Evolutionary conservation across 2,113 vertebrate genomes (phyloP).

Genomic region (Numenius arquata): DNA sequence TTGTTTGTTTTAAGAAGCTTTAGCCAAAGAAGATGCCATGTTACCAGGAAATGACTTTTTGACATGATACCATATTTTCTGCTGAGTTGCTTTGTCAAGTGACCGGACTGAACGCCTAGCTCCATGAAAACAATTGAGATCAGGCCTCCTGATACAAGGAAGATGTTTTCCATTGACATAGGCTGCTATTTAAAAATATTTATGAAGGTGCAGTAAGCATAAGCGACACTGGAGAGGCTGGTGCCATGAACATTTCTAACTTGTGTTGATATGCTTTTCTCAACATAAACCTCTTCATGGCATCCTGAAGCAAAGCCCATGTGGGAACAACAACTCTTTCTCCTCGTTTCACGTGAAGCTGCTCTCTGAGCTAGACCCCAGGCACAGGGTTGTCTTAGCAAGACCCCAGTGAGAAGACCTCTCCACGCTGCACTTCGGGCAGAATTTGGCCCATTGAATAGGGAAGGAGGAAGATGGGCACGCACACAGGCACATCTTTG

Average conservation of each 20-base stretch:
- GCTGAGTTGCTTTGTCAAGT: background rate
- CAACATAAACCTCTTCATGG: background rate
- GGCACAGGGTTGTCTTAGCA: background rate
- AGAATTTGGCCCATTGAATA: background rate
- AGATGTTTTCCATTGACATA: background rate
- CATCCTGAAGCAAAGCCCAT: background rate
- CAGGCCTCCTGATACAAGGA: background rate
- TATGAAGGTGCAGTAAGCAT: background rate
- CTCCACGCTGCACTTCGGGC: background rate
- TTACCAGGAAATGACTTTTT: conserved; percentile 31
- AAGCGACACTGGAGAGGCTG: background rate
- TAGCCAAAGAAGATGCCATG: conserved; percentile 34
- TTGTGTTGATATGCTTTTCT: background rate
- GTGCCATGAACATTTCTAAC: background rate
- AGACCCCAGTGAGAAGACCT: background rate
- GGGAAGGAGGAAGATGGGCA: background rate
- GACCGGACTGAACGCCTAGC: background rate
- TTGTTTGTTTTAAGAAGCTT: conserved; percentile 32
- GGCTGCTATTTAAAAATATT: background rate
- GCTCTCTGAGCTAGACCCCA: background rate
- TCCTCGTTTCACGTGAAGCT: background rate
- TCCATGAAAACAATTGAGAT: background rate
- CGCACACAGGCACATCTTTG: background rate
- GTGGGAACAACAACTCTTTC: background rate
- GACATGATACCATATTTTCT: background rate